phyloP scores from a whole-genome alignment of 2,888 invertebrate genomes.

The Plemyria rubiginata region DNA sequence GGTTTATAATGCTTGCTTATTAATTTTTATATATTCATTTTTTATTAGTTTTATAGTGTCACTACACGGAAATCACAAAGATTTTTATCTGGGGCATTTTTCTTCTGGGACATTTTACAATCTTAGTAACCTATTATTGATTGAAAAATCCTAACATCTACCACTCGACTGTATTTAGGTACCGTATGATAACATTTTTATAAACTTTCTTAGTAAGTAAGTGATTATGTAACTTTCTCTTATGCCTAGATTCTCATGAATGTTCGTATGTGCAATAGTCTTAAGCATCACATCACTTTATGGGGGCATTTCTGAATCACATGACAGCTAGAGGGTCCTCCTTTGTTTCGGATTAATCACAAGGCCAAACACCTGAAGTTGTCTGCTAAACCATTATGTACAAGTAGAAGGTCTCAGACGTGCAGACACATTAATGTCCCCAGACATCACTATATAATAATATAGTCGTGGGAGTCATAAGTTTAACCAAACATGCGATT shows the following conservation, averaged over 20 bases:
- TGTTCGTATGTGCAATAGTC: slow-evolving; percentile 24
- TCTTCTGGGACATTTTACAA: no score
- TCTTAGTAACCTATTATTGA: neutral
- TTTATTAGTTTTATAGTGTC: no score
- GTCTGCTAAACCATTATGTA: no score
- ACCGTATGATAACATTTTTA: slow-evolving; percentile 12
- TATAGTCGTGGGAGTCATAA: no score
- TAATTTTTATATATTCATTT: no score
- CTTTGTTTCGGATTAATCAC: no score
- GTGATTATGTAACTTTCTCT: slow-evolving; percentile 21
- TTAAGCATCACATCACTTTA: slow-evolving; percentile 18
- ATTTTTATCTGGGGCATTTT: no score
- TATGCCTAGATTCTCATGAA: slow-evolving; percentile 27
- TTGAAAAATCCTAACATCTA: neutral
- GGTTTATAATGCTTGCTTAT: slow-evolving; percentile 10
- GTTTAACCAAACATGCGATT: neutral
- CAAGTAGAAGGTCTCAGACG: no score
- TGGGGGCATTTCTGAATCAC: neutral
- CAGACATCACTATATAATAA: no score
- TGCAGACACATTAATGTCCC: no score
- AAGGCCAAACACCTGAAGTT: no score
- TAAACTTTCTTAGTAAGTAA: slow-evolving; percentile 10
- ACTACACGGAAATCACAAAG: no score
- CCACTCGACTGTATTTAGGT: slow-evolving; percentile 16
- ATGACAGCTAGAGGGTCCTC: neutral